Percentiles rank a stretch among this genome's conserved stretches.
phyloP scores from a whole-genome alignment of 2,797 vertebrate genomes.

The Trichosurus vulpecula region DNA sequence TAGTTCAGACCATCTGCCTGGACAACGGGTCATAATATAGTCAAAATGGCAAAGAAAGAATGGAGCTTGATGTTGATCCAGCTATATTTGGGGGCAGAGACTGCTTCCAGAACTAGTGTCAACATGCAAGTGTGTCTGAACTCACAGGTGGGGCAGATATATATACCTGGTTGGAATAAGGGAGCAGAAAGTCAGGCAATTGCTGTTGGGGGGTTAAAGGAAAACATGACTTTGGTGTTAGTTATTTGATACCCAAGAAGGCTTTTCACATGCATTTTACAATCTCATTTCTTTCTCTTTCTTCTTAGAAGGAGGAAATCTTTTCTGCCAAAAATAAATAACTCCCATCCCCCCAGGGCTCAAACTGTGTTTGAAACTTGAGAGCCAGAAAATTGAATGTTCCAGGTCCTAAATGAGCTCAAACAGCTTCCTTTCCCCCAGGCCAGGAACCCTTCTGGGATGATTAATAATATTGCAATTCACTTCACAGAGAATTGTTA shows the following conservation, averaged over 20 bases:
- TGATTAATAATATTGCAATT: constrained; percentile 25
- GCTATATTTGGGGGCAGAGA: background rate
- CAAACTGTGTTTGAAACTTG: background rate
- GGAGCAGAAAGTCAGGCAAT: background rate
- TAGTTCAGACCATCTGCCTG: background rate
- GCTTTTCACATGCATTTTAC: background rate
- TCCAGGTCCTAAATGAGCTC: background rate
- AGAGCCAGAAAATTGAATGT: background rate
- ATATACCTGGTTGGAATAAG: background rate
- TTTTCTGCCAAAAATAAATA: background rate
- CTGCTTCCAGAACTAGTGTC: background rate
- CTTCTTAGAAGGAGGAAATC: background rate
- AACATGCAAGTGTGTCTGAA: background rate
- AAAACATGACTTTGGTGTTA: background rate
- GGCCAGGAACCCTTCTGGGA: background rate
- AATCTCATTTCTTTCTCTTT: background rate
- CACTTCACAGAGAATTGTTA: constrained; percentile 26
- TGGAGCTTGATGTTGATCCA: background rate
- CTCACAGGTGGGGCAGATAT: background rate
- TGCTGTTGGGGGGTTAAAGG: background rate
- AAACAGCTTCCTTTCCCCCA: background rate
- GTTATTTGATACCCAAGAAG: background rate
- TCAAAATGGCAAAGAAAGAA: background rate
- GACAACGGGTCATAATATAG: background rate
- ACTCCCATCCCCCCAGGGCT: background rate